A percentile compares a stretch with the other conserved stretches of the same genome.
These are phyloP conservation scores for Lepidothrix coronata DNA, from an alignment of 2,113 vertebrate genomes.

Conservation along the genomic window DNA sequence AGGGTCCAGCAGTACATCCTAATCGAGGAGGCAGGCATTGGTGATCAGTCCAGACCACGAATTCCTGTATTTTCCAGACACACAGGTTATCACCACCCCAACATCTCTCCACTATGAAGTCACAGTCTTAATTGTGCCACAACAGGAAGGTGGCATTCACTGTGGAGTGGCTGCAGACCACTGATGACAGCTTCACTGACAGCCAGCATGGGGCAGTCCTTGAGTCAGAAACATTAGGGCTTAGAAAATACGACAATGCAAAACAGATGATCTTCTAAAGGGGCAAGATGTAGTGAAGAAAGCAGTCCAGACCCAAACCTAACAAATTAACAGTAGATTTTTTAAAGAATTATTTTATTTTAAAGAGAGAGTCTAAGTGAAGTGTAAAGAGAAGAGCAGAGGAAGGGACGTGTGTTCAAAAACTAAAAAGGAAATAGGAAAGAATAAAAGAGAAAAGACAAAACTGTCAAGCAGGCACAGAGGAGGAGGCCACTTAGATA, in stretches of 20 bases:
- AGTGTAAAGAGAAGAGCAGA: not conserved
- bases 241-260: not conserved
- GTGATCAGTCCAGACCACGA: not conserved
- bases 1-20: not conserved
- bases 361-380: not conserved
- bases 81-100: not conserved
- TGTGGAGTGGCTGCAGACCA: not conserved
- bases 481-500: not conserved
- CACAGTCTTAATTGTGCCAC: not conserved
- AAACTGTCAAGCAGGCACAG: not conserved
- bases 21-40: not conserved
- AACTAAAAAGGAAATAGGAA: not conserved
- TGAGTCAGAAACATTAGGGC: not conserved
- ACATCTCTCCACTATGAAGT: not conserved
- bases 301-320: not conserved
- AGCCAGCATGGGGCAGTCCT: not conserved
- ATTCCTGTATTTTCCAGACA: not conserved
- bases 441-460: not conserved
- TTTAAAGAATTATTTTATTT: not conserved
- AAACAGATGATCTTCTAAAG: not conserved
- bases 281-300: not conserved
- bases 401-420: fast-evolving
- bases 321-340: not conserved
- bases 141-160: not conserved
- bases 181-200: not conserved